Evolutionary conservation across 2,113 vertebrate genomes (phyloP), one percentile per base, ranked within the genome.

Genomic region (Lycaon pictus): DNA sequence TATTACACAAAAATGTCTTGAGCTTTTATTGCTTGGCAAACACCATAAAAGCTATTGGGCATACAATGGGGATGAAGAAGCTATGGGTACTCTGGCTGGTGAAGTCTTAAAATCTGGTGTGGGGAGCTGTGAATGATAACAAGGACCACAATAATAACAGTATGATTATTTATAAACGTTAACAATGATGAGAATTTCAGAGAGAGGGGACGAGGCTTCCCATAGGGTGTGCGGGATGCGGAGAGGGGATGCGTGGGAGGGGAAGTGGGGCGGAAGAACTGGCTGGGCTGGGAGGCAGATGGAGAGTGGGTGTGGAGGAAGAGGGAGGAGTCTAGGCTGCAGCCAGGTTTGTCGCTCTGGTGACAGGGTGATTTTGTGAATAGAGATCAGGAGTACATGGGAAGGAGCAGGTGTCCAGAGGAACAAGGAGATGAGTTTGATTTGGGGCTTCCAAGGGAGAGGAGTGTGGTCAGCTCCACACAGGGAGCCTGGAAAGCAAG

Each of bases 251-350:
- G 58, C 71, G 53, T 91, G 77, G 87, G 88, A 81, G 79, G 43
- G 85, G 48, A 62, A 11, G 37, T 87, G 69, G 74, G 86, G 91
- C 0, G 10, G 95, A 80, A 79, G 90, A 90, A 15, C 22, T 94
- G 96, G 77, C 88, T 58, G 71, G 69, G 71, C 93, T 58, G 7
- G 77, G 56, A 92, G 81, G 71, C 98, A 98, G 98, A 92, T 98
- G 97, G 97, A 83, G 86, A 89, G 97, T 97, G 93, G 97, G 96
- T 88, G 88, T 53, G 43, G 86, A 89, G 88, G 88, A 93, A 95
- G 71, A 82, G 85, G 94, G 93, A 82, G 86, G 97, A 65, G 90
- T 29, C 79, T 55, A 51, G 53, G 90, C 89, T 22, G 51, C 79
- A 56, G 88, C 20, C 12, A 93, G 63, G 63, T 71, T 88, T n/a